Evolutionary conservation across 2,888 invertebrate species (phyloP).

Genomic region (Tanaodytes sp.): DNA sequence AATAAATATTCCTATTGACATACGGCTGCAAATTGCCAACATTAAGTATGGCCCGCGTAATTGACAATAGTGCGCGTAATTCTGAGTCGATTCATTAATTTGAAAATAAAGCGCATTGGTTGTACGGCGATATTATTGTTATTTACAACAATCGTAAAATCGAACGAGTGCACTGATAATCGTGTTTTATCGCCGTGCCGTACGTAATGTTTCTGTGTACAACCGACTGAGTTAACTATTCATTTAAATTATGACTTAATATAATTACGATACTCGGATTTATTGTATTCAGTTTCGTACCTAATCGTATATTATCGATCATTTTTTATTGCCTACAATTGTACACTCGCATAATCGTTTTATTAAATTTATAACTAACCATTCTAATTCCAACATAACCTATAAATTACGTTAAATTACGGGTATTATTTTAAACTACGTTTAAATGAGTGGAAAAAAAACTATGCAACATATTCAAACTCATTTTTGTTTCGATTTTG

Average conservation of each 20-base stretch:
- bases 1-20: not conserved
- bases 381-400: too few species aligned
- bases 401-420: too few species aligned
- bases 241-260: conserved; percentile 21
- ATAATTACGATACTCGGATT: conserved; percentile 27
- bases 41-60: not conserved
- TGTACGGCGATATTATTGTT: conserved; percentile 17
- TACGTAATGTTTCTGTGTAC: conserved; percentile 20
- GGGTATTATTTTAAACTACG: too few species aligned
- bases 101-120: conserved; percentile 13
- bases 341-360: too few species aligned
- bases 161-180: conserved; percentile 22
- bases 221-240: conserved; percentile 21
- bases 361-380: too few species aligned
- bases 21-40: conserved; percentile 6
- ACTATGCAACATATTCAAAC: too few species aligned
- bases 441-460: too few species aligned
- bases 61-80: not conserved
- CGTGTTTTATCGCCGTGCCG: conserved; percentile 17
- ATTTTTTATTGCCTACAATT: too few species aligned
- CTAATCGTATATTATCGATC: too few species aligned
- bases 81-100: conserved; percentile 15
- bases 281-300: not conserved
- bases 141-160: conserved; percentile 42
- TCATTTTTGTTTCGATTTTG: too few species aligned